Conservation (phyloP, 2,113 vertebrate genomes). For the Amblyopsis rosae region DNA sequence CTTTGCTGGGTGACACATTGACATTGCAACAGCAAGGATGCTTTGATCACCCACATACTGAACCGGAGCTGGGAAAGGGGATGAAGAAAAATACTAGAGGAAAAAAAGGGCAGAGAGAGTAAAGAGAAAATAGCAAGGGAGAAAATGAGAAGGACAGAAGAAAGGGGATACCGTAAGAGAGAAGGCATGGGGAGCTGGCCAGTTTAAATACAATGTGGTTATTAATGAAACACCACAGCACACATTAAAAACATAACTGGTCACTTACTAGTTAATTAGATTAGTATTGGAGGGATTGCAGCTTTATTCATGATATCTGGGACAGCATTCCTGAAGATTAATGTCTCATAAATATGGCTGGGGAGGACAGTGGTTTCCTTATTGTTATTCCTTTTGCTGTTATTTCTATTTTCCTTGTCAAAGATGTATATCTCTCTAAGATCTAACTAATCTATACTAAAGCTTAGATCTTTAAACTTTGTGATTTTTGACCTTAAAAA, state of each 20-base stretch:
- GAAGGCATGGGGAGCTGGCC: neutral
- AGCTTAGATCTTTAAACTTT: too few species aligned
- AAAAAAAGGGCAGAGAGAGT: neutral
- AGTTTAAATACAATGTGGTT: too few species aligned
- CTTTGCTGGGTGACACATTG: slow-evolving; percentile 49
- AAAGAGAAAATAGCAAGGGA: neutral
- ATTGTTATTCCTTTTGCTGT: too few species aligned
- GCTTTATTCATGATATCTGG: neutral
- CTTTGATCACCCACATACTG: slow-evolving; percentile 52
- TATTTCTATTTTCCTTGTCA: too few species aligned
- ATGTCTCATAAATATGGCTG: too few species aligned
- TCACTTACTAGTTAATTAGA: neutral
- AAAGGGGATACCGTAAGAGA: neutral
- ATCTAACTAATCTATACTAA: too few species aligned
- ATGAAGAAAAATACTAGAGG: neutral
- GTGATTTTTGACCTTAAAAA: too few species aligned
- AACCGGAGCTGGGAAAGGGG: slow-evolving; percentile 2
- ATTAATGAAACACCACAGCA: neutral
- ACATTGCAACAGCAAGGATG: slow-evolving; percentile 40
- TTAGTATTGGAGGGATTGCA: neutral
- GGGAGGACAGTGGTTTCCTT: too few species aligned
- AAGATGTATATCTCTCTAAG: too few species aligned
- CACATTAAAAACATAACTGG: neutral
- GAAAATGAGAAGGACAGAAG: neutral
- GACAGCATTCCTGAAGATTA: too few species aligned